Conservation (phyloP, 2,113 vertebrate species). For the Phocoena sinus region DNA sequence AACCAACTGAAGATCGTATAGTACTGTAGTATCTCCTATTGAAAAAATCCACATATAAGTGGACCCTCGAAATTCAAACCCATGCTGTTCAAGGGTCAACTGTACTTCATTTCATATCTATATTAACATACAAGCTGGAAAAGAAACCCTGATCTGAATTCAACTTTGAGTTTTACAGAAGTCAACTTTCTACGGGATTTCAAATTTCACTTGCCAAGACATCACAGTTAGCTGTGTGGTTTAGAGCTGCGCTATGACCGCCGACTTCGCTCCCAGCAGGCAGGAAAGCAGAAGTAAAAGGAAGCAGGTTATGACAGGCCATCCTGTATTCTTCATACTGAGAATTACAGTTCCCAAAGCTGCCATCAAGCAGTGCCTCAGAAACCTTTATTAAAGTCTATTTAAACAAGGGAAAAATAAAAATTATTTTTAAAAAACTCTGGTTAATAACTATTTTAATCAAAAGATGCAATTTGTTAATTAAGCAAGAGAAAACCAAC, state of each 20-base stretch:
- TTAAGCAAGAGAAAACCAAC: background rate
- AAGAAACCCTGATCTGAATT: conserved; percentile 74
- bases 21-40: background rate
- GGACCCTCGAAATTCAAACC: background rate
- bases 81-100: background rate
- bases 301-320: conserved; percentile 82
- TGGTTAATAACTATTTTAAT: background rate
- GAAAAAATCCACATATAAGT: background rate
- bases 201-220: conserved; percentile 80
- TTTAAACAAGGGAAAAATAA: conserved; percentile 53
- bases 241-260: conserved; percentile 62
- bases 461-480: background rate
- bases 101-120: conserved; percentile 68
- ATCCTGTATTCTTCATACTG: conserved; percentile 82
- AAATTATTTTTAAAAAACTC: background rate
- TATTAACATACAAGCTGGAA: conserved; percentile 74
- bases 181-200: conserved; percentile 41
- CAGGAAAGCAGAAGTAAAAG: conserved; percentile 81
- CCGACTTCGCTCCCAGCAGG: conserved; percentile 72
- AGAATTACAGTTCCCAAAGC: conserved; percentile 80
- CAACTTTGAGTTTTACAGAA: conserved; percentile 56
- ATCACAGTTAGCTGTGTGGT: conserved; percentile 75
- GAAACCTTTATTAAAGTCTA: conserved; percentile 81
- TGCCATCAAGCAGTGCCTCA: conserved; percentile 81
- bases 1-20: background rate